Conservation (phyloP, 1,140 invertebrate genomes). For the Oedothorax gibbosus region DNA sequence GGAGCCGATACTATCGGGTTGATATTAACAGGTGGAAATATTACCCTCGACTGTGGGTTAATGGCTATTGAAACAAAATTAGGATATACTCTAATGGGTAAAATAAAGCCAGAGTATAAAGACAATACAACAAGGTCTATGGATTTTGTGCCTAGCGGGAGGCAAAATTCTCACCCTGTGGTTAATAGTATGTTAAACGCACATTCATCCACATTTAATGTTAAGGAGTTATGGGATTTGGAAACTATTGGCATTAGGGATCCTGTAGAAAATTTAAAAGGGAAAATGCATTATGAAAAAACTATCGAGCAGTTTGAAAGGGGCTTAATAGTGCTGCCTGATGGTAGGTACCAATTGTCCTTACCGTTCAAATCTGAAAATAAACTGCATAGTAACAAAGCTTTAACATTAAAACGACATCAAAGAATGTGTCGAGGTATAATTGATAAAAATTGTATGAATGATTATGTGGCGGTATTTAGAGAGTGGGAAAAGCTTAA, state of each 20-base stretch:
- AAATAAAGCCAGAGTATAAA: not conserved
- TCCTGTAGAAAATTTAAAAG: not conserved
- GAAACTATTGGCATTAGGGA: not conserved
- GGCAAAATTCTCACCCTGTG: no score
- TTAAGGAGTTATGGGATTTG: not conserved
- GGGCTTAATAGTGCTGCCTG: not conserved
- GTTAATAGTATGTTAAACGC: not conserved
- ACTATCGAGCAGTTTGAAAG: not conserved
- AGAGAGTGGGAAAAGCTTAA: slow-evolving; percentile 6
- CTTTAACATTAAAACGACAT: not conserved
- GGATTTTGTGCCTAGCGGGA: not conserved
- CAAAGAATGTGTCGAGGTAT: not conserved
- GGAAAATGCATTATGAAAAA: not conserved
- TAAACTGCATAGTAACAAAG: not conserved
- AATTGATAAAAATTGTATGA: not conserved
- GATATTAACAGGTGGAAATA: not conserved
- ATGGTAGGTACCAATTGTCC: not conserved
- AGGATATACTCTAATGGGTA: not conserved
- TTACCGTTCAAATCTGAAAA: slow-evolving; percentile 2
- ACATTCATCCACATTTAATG: not conserved
- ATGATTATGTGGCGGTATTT: not conserved
- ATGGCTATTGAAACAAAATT: not conserved
- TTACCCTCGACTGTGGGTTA: not conserved
- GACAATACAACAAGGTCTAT: not conserved
- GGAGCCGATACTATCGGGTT: no score